Base-by-base conservation (phyloP, 2,113 vertebrate genomes). In the Ptychochromis oligacanthus region DNA sequence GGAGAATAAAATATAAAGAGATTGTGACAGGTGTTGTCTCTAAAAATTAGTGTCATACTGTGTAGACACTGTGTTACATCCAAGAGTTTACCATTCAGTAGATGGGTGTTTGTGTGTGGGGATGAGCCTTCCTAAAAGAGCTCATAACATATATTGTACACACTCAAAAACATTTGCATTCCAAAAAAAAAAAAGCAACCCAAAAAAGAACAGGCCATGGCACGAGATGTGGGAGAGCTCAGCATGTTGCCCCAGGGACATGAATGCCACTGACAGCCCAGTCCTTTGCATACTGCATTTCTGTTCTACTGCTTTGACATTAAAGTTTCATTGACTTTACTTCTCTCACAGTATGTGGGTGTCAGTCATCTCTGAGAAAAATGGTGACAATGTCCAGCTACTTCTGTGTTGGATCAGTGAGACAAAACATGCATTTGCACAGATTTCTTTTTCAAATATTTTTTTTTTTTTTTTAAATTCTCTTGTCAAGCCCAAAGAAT, bases 1-100 rank as follows among this genome's bases (percentile, higher is more conserved):
- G 26, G 11, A 58, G 56, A 77, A 76, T 56, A 72, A 80, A 67
- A 74, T 67, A 82, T 52, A 76, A n/a, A 11, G 65, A 72, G 49
- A 89, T 2, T 74, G 49, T 82, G 78, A 84, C 65, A 83, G 56
- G 58, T 86, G 64, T 55, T 84, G 40, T 74, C 75, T 46, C 43
- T 38, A 54, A 77, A 82, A 65, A 54, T 72, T 54, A 14, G 18
- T 22, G 24, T 81, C 2, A 24, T 77, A 43, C 46, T 61, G 57
- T n/a, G 4, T 22, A 67, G 26, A 79, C 18, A 18, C 34, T 20
- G 56, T 38, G 54, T 65, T 81, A 17, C 52, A 59, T 26, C 58
- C 46, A 4, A 20, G 6, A 70, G 17, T 12, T 28, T 70, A 28
- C 52, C 28, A 70, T 82, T 55, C 20, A 28, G 67, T 49, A 4